phyloP scores from a whole-genome alignment of 1,140 invertebrate species.

The Scaptomyza hsui region DNA sequence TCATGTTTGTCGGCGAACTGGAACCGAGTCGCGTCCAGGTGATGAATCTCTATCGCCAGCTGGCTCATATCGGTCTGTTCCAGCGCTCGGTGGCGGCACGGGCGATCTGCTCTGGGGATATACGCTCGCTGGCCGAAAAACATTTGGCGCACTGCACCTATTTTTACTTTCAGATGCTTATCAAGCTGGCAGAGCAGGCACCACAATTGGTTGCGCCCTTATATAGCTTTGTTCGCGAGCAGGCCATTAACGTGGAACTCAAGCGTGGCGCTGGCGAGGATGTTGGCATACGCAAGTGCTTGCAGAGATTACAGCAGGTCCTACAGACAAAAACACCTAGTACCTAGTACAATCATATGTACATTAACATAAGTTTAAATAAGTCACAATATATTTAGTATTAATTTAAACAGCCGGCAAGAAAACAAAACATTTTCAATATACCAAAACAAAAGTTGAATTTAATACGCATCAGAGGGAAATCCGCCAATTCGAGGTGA shows the following conservation, averaged over 20 bases:
- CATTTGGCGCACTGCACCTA: constrained; percentile 81
- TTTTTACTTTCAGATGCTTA: constrained; percentile 79
- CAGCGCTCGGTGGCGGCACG: constrained; percentile 15
- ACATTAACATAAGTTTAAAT: too few relatives aligned
- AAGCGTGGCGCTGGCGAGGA: constrained; percentile 82
- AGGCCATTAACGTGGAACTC: constrained; percentile 67
- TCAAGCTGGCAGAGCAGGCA: constrained; percentile 62
- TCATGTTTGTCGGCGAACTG: constrained; percentile 81
- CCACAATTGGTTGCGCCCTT: constrained; percentile 43
- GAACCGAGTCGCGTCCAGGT: constrained; percentile 66
- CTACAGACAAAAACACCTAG: constrained; percentile 13
- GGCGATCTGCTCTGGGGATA: constrained; percentile 39
- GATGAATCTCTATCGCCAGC: constrained; percentile 51
- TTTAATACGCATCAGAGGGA: too few relatives aligned
- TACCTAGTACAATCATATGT: background rate
- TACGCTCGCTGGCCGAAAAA: constrained; percentile 69
- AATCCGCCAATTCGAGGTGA: too few relatives aligned
- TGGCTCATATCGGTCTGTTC: constrained; percentile 42
- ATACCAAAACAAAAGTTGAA: too few relatives aligned
- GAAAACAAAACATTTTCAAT: too few relatives aligned
- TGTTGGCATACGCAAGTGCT: constrained; percentile 74
- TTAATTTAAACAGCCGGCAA: too few relatives aligned
- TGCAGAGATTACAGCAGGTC: constrained; percentile 60
- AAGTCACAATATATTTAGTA: too few relatives aligned
- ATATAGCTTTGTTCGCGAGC: constrained; percentile 46